phyloP scores from a whole-genome alignment of 2,888 invertebrate species.

The Diplazon laetatorius region DNA sequence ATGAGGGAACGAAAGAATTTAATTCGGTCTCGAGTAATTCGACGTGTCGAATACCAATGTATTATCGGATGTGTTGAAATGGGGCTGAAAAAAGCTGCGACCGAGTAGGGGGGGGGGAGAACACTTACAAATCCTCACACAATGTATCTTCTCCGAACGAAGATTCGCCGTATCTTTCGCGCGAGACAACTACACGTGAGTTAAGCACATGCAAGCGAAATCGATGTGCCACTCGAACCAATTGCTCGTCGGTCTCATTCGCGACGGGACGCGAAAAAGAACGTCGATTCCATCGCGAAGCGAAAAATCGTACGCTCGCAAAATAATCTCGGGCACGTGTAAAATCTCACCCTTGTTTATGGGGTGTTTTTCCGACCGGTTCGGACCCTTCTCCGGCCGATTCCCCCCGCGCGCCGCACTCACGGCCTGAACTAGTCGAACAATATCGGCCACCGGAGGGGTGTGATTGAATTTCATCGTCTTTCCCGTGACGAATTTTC shows the following conservation, averaged over 20 bases:
- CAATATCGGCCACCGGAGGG: constrained; percentile 61
- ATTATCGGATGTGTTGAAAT: constrained; percentile 64
- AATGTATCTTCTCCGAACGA: constrained; percentile 13
- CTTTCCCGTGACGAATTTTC: constrained; percentile 73
- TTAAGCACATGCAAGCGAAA: constrained; percentile 7
- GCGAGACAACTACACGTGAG: neutral
- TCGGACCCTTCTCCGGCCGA: constrained; percentile 45
- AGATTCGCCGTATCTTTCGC: constrained; percentile 7
- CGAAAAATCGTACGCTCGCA: constrained; percentile 12
- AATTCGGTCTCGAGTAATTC: constrained; percentile 71
- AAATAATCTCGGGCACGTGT: constrained; percentile 63
- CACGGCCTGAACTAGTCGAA: constrained; percentile 57
- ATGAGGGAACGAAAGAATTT: constrained; percentile 69
- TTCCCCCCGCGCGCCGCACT: constrained; percentile 52
- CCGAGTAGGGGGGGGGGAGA: constrained; percentile 30
- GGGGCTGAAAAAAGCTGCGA: constrained; percentile 57
- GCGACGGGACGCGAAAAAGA: constrained; percentile 35
- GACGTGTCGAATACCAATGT: constrained; percentile 70
- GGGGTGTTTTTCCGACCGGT: constrained; percentile 72
- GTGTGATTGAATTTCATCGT: constrained; percentile 77
- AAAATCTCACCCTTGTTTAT: constrained; percentile 77
- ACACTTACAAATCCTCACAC: constrained; percentile 11
- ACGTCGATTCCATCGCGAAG: constrained; percentile 24
- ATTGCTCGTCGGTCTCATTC: constrained; percentile 33
- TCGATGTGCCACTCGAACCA: constrained; percentile 25